Conservation (phyloP, 2,888 invertebrate genomes). For the Lordiphosa fenestrarum region DNA sequence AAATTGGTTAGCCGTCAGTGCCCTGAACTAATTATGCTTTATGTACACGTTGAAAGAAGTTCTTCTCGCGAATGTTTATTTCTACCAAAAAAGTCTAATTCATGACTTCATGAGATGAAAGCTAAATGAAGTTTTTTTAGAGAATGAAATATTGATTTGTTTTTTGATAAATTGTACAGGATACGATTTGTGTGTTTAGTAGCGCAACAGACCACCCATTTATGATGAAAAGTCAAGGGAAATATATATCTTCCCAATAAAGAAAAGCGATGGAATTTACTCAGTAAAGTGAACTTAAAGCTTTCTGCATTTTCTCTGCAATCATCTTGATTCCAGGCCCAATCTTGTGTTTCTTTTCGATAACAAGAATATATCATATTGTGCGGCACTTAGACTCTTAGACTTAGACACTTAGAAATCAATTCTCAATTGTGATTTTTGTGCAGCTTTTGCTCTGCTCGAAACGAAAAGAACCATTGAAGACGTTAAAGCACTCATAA, state of each 20-base stretch:
- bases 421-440: too few species aligned
- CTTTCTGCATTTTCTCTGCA: too few species aligned
- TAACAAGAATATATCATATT: too few species aligned
- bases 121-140: background rate
- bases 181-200: slow-evolving; percentile 20
- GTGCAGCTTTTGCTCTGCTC: too few species aligned
- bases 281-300: too few species aligned
- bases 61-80: slow-evolving; percentile 35
- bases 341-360: too few species aligned
- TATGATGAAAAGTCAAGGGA: slow-evolving; percentile 28
- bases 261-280: too few species aligned
- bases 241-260: background rate
- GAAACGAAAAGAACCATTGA: too few species aligned
- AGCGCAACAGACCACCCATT: slow-evolving; percentile 14
- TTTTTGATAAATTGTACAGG: slow-evolving; percentile 18
- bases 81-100: background rate
- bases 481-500: too few species aligned
- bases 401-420: too few species aligned
- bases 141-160: slow-evolving; percentile 20
- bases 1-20: slow-evolving; percentile 35
- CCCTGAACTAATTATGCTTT: slow-evolving; percentile 52
- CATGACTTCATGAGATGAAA: background rate
- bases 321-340: too few species aligned
- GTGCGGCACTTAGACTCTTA: too few species aligned
- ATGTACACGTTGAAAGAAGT: slow-evolving; percentile 46